Percentiles rank a stretch among this genome's conserved stretches.
Evolutionary conservation across 2,113 vertebrate genomes (phyloP).

Genomic region (Daphoenositta chrysoptera): DNA sequence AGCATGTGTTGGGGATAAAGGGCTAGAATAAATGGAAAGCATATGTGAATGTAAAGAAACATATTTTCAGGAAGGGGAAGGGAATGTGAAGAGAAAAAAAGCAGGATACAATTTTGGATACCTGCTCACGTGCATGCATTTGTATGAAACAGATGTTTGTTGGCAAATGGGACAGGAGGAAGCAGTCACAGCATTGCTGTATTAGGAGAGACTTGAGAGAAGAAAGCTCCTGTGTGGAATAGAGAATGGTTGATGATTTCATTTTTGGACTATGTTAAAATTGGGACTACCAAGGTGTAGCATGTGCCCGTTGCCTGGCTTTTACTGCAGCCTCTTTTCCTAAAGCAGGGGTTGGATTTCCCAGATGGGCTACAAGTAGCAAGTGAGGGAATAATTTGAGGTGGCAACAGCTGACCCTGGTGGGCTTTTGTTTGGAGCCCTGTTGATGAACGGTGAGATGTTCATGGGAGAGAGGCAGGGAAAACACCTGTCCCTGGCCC

Average conservation of each 20-base stretch:
- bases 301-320: accelerated
- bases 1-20: neutral
- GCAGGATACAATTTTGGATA: neutral
- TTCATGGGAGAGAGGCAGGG: neutral
- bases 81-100: neutral
- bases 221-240: neutral
- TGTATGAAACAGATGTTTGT: neutral
- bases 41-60: neutral
- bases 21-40: slow-evolving; percentile 26
- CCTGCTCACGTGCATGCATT: neutral
- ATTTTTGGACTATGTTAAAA: neutral
- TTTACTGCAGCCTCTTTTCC: neutral
- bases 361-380: neutral
- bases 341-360: neutral
- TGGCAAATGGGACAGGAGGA: neutral
- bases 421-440: neutral
- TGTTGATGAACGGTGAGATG: accelerated
- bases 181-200: neutral
- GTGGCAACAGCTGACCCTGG: neutral
- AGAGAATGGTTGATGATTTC: neutral
- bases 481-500: accelerated
- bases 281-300: neutral
- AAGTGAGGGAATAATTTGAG: neutral
- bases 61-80: neutral
- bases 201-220: neutral